Base-by-base conservation (phyloP, 2,888 invertebrate species). In the Elegia similella region DNA sequence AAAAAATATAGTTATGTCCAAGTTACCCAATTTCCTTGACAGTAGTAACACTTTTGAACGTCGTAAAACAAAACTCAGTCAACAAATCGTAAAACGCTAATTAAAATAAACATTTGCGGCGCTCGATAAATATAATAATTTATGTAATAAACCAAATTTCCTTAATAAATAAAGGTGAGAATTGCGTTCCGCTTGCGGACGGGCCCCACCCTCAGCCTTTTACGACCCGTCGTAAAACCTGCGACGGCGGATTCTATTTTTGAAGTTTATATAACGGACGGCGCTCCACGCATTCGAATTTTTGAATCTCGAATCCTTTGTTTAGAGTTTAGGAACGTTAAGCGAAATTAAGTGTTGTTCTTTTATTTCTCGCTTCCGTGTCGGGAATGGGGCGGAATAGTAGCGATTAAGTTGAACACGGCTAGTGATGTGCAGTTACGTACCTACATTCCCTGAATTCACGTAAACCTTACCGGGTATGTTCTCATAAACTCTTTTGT, bases 201-300 rank as follows among this genome's bases (percentile, higher is more conserved):
- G 74, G 69, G 44, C 55, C 54, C 75, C 76, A 68, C 82, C 82
- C 76, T n/a, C n/a, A n/a, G n/a, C 47, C 67, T 81, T 82, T 84
- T 82, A 84, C 78, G 83, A 82, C 76, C 71, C 64, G 75, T 80
- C 84, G 76, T 84, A 84, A 84, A 84, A 66, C 72, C 72, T 73
- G 80, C 76, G 79, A 78, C 76, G 78, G 68, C 76, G 74, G 76
- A 76, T 81, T 84, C 83, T 84, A 84, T 84, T 84, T 84, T 80
- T 79, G 82, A 82, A 82, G 75, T 82, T 84, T 84, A 83, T 80
- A 80, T 83, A 84, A 81, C 80, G 75, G 68, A 67, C 65, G 68
- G 68, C 69, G 66, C 70, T 63, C 66, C 68, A 73, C 73, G 72
- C 76, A 76, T 80, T 81, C 68, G 70, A 75, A 78, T 80, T 76